Conservation (phyloP, 1,140 invertebrate species). For the Laupala kohalensis region DNA sequence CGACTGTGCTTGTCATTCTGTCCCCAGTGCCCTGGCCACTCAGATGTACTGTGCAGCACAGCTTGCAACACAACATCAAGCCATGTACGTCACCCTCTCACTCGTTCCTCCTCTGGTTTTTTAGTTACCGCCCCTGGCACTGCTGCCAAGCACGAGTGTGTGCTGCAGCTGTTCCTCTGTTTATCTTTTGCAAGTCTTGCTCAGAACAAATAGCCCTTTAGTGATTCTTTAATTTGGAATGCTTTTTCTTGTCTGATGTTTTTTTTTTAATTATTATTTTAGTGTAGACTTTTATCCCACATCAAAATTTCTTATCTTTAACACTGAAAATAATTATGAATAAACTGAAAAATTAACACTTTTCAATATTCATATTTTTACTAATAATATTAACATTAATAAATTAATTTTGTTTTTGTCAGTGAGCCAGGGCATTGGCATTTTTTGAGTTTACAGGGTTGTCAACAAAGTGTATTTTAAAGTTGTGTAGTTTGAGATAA, state of each 20-base stretch:
- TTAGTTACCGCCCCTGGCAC: neutral
- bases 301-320: neutral
- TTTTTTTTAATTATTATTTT: neutral
- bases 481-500: neutral
- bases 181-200: neutral
- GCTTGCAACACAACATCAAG: conserved; percentile 74
- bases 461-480: conserved; percentile 1
- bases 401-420: conserved; percentile 18
- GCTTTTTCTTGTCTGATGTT: neutral
- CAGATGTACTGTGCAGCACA: conserved; percentile 85
- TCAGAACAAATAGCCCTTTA: neutral
- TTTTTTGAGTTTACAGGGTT: conserved; percentile 28
- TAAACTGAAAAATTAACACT: neutral
- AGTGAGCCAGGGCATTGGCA: conserved; percentile 71
- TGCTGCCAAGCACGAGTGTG: neutral
- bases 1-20: conserved; percentile 17
- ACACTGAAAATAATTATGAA: too few species aligned
- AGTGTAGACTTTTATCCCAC: neutral
- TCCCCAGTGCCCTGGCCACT: conserved; percentile 88
- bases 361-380: neutral
- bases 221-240: neutral
- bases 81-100: conserved; percentile 59
- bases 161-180: neutral
- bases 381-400: neutral
- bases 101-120: conserved; percentile 6